Percentiles rank a stretch among this genome's conserved stretches.
These are phyloP conservation scores for Myrmecophaga tridactyla DNA, from an alignment of 2,113 vertebrate species.

Conservation along the genomic window DNA sequence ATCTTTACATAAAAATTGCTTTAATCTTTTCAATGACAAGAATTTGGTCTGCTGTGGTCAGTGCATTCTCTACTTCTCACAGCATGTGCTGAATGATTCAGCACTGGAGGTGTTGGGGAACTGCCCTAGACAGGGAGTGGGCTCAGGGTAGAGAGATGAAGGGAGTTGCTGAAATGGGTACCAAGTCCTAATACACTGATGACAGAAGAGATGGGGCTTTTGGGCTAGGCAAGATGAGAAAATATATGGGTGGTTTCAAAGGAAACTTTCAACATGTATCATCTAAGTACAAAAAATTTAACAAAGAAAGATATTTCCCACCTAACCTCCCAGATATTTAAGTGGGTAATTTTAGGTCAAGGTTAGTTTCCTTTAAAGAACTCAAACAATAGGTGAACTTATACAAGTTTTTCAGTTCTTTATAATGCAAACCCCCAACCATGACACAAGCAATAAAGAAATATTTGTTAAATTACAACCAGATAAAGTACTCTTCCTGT, in stretches of 20 bases:
- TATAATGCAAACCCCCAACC: neutral
- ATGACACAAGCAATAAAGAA: neutral
- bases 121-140: neutral
- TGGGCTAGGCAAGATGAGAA: neutral
- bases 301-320: neutral
- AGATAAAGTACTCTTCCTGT: neutral
- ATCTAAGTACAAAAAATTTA: neutral
- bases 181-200: neutral
- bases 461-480: neutral
- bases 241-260: neutral
- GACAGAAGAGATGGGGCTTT: neutral
- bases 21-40: neutral
- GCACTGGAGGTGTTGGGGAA: neutral
- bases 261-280: neutral
- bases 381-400: neutral
- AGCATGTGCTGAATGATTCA: neutral
- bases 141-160: neutral
- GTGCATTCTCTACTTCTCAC: neutral
- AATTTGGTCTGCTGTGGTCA: neutral
- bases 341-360: neutral
- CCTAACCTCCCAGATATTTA: neutral
- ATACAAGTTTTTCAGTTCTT: neutral
- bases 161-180: neutral
- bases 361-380: neutral
- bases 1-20: neutral